These are phyloP conservation scores for Nerophis lumbriciformis DNA, from an alignment of 2,113 vertebrate genomes.

Conservation along the genomic window DNA sequence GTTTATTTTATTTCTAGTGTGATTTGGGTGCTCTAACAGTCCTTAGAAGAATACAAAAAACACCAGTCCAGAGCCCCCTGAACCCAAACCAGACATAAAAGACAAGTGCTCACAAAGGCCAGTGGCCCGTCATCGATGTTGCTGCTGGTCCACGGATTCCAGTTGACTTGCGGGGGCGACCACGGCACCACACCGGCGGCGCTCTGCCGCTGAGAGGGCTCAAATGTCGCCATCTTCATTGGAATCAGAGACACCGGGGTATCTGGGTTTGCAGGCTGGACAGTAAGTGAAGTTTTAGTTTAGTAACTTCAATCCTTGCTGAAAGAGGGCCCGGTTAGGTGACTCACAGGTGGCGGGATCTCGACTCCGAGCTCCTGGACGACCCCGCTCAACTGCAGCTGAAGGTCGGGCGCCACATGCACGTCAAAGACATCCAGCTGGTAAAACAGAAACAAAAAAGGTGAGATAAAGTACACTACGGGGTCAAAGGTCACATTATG, in stretches of 20 bases:
- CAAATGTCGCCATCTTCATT: slow-evolving; percentile 86
- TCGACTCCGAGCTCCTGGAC: slow-evolving; percentile 80
- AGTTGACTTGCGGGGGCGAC: slow-evolving; percentile 96
- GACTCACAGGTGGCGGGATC: slow-evolving; percentile 65
- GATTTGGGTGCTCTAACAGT: too few relatives aligned
- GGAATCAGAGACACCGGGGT: slow-evolving; percentile 76
- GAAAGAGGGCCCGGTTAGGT: not conserved
- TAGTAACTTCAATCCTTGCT: not conserved
- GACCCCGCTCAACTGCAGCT: slow-evolving; percentile 70
- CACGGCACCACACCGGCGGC: slow-evolving; percentile 85
- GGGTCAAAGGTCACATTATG: not conserved
- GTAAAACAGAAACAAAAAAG: not conserved
- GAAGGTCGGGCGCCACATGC: slow-evolving; percentile 74
- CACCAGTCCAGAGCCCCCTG: not conserved
- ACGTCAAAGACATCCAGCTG: slow-evolving; percentile 86
- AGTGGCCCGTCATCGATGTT: slow-evolving; percentile 97
- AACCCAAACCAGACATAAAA: too few relatives aligned
- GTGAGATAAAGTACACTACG: not conserved
- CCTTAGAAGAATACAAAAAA: not conserved
- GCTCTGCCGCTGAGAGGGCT: slow-evolving; percentile 83
- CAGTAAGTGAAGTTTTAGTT: not conserved
- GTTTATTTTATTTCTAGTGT: too few relatives aligned
- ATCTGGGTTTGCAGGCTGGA: slow-evolving; percentile 75
- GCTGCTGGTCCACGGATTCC: slow-evolving; percentile 98
- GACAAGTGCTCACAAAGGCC: slow-evolving; percentile 77